These are phyloP conservation scores for Drosophila eugracilis DNA, from an alignment of 1,140 invertebrate genomes.

Conservation along the genomic window DNA sequence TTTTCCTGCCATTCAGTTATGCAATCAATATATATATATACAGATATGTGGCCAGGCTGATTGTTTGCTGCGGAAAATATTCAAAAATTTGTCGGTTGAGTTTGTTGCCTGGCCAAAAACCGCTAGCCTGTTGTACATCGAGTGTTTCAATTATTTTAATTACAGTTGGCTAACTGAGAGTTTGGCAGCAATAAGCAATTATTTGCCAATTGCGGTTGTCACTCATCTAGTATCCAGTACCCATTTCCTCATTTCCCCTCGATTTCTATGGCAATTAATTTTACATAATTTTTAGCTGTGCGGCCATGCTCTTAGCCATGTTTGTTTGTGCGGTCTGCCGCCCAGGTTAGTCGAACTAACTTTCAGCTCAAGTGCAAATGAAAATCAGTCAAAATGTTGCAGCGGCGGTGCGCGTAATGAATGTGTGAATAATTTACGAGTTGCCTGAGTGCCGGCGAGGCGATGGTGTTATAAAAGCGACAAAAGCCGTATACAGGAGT, in stretches of 20 bases:
- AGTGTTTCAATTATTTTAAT: constrained; percentile 77
- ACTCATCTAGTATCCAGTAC: no score
- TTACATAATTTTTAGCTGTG: constrained; percentile 65
- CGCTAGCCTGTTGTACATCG: constrained; percentile 38
- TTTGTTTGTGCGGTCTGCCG: constrained; percentile 46
- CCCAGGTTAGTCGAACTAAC: constrained; percentile 28
- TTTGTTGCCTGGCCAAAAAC: constrained; percentile 60
- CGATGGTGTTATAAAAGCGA: constrained; percentile 39
- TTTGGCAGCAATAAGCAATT: constrained; percentile 47
- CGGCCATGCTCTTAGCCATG: constrained; percentile 11
- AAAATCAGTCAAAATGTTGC: constrained; percentile 65
- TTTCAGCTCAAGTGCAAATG: constrained; percentile 54
- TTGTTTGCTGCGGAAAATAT: constrained; percentile 47
- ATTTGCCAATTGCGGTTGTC: constrained; percentile 73
- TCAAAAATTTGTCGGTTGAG: constrained; percentile 39
- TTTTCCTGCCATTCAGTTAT: constrained; percentile 2
- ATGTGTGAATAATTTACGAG: constrained; percentile 70
- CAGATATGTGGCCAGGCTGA: constrained; percentile 26
- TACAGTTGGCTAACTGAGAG: constrained; percentile 54
- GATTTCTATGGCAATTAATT: constrained; percentile 69
- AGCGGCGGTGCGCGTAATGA: constrained; percentile 65
- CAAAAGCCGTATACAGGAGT: constrained; percentile 42
- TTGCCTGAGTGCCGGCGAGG: constrained; percentile 21
- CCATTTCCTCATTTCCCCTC: constrained; percentile 14
- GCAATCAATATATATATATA: constrained; percentile 50